Conservation (phyloP, 2,797 vertebrate genomes). For the Pseudochromis fuscus region DNA sequence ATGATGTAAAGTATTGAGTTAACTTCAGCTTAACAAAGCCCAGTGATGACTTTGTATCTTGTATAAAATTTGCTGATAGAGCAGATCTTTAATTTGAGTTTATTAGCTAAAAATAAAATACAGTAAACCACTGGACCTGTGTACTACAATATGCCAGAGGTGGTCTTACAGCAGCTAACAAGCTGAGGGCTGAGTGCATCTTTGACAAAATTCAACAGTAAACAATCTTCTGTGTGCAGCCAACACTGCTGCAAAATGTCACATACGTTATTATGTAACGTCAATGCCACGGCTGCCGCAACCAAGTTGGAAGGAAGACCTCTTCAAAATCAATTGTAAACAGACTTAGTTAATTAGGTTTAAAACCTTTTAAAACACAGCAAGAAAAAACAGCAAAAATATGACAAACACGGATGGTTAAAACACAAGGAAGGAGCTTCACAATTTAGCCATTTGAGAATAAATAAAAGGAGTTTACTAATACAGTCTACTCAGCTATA, state of each 20-base stretch:
- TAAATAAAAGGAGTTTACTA: background rate
- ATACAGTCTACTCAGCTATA: background rate
- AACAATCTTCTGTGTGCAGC: constrained; percentile 19
- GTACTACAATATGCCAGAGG: constrained; percentile 4
- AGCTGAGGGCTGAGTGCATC: constrained; percentile 14
- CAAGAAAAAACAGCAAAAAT: too few relatives aligned
- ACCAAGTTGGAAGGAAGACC: background rate
- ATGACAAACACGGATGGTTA: too few relatives aligned
- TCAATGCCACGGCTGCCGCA: background rate
- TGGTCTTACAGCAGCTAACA: constrained; percentile 33
- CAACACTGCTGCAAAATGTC: constrained; percentile 42
- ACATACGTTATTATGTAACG: constrained; percentile 34
- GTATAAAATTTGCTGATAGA: background rate
- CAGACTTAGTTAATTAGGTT: background rate
- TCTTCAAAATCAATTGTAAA: background rate
- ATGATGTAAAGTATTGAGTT: background rate
- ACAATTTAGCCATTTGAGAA: background rate
- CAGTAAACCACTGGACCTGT: background rate
- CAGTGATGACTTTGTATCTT: background rate
- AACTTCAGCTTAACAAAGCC: background rate
- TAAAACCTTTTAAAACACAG: too few relatives aligned
- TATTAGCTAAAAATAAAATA: background rate
- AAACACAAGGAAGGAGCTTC: background rate
- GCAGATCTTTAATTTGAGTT: constrained; percentile 1
- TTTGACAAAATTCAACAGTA: constrained; percentile 21